Evolutionary conservation across 2,888 invertebrate species (phyloP), one percentile per base, ranked within the genome.

Genomic region (Xestia ashworthii): DNA sequence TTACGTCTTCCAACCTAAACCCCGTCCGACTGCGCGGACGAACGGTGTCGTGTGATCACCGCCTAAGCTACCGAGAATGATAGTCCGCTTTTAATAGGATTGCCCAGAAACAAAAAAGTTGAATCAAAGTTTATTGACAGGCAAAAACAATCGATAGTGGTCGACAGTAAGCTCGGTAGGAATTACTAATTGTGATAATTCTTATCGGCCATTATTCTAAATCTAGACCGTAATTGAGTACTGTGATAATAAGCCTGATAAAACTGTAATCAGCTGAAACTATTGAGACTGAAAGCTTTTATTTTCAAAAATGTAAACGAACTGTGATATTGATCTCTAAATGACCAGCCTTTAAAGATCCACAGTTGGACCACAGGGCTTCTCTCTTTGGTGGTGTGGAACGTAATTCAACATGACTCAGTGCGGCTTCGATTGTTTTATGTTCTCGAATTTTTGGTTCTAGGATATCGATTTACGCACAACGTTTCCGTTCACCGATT

Each of bases 201-300:
- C 65, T 81, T 74, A 80, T 80, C 81, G 64, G 82, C 19, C 55
- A 58, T 6, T 58, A 55, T 68, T 12, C 58, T 44, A 65, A 80
- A 74, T 65, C 64, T 74, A 44, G 44, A 11, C 62, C 22, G 19
- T 50, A 50, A 74, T 74, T 50, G 22, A 74, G 46, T 14, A 55
- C 11, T 19, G 9, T 64, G 48, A n/a, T 80, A 66, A 22, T 71
- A 44, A 53, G n/a, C 0, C 32, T 64, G 71, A 50, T 71, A 53
- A 44, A 25, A 19, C 19, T 62, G 14, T 41, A 25, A 38, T 64
- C 22, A 69, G 2, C 32, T 32, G 9, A n/a, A 58, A 25, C 58
- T 12, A 58, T 58, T 32, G 16, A 58, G 8, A 3, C 16, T 32
- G 60, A 60, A 32, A 32, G 32, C 32, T 16, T 19, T 32, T 0